phyloP scores from a whole-genome alignment of 2,888 invertebrate genomes.

The Abrostola tripartita region DNA sequence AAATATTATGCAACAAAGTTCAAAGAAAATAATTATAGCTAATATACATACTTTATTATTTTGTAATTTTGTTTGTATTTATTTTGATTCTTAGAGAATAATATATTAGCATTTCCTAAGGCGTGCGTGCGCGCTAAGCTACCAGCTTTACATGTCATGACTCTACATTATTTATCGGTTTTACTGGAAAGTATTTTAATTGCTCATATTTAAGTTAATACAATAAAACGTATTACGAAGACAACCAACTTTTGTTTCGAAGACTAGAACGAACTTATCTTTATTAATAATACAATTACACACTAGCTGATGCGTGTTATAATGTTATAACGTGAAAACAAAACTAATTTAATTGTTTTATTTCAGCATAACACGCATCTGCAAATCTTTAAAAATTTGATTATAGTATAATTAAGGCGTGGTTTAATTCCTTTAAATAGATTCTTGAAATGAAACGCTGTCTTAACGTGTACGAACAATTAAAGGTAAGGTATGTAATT shows the following conservation, averaged over 20 bases:
- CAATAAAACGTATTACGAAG: constrained; percentile 6
- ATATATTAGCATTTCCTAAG: constrained; percentile 38
- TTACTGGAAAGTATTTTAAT: constrained; percentile 40
- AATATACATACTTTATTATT: constrained; percentile 4
- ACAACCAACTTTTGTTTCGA: not conserved
- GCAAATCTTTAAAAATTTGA: constrained; percentile 17
- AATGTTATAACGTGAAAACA: not conserved
- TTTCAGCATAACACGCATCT: constrained; percentile 5
- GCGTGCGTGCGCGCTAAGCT: constrained; percentile 38
- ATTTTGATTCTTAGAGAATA: constrained; percentile 25
- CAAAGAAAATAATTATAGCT: not conserved
- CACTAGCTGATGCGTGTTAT: not conserved
- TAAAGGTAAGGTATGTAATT: constrained; percentile 48
- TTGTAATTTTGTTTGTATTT: constrained; percentile 19
- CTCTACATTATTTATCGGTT: constrained; percentile 44
- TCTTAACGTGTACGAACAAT: constrained; percentile 41
- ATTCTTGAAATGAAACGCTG: constrained; percentile 23
- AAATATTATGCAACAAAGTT: constrained; percentile 2
- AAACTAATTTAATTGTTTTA: not conserved
- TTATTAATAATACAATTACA: not conserved
- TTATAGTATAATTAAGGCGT: constrained; percentile 27
- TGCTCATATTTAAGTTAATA: constrained; percentile 31
- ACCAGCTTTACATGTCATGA: constrained; percentile 43
- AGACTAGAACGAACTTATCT: not conserved
- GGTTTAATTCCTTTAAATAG: constrained; percentile 22